phyloP scores from a whole-genome alignment of 1,140 invertebrate species.

The Drosophila saltans region DNA sequence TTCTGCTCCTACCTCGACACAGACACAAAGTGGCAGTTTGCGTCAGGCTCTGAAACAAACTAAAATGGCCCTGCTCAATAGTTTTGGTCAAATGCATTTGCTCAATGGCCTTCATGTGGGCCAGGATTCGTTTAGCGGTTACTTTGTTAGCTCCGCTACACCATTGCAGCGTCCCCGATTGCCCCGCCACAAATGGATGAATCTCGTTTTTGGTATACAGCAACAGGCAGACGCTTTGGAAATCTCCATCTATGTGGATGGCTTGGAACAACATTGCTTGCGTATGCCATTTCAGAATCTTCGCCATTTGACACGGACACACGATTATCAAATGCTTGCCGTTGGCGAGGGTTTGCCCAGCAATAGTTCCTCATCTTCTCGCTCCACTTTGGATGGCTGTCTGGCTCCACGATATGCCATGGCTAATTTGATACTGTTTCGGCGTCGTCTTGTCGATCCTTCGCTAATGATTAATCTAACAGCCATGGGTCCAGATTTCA shows the following conservation, averaged over 20 bases:
- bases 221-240: constrained; percentile 56
- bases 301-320: constrained; percentile 41
- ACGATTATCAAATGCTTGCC: constrained; percentile 70
- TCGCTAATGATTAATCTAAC: constrained; percentile 67
- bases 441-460: constrained; percentile 50
- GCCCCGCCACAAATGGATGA: constrained; percentile 72
- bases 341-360: constrained; percentile 61
- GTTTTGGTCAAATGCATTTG: constrained; percentile 76
- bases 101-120: constrained; percentile 57
- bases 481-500: constrained; percentile 79
- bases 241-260: constrained; percentile 65
- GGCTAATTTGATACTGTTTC: constrained; percentile 74
- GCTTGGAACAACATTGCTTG: constrained; percentile 66
- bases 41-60: constrained; percentile 76
- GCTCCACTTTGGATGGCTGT: constrained; percentile 58
- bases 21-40: constrained; percentile 46
- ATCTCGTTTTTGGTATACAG: constrained; percentile 66
- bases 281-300: constrained; percentile 62
- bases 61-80: constrained; percentile 72
- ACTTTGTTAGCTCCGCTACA: constrained; percentile 55
- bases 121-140: constrained; percentile 34
- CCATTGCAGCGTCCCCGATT: constrained; percentile 63
- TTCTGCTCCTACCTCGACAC: background rate
- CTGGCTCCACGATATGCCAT: constrained; percentile 51
- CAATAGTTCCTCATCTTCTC: constrained; percentile 53